A percentile compares a stretch with the other conserved stretches of the same genome.
phyloP scores from a whole-genome alignment of 2,113 vertebrate species.

The Gavia stellata region DNA sequence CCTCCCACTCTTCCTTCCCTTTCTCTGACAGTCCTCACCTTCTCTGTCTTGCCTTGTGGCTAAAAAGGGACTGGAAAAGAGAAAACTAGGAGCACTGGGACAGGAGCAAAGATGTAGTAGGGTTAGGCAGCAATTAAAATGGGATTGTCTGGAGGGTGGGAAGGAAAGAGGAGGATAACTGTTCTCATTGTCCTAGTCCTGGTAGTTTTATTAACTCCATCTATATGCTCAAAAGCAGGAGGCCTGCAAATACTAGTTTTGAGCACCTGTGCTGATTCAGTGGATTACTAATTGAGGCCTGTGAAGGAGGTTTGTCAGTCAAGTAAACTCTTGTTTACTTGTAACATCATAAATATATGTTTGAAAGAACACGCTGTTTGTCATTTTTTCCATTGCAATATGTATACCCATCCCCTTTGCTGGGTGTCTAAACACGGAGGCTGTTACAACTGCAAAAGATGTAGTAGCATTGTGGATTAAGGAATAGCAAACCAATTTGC shows the following conservation, averaged over 20 bases:
- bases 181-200: not conserved
- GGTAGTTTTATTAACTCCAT: not conserved
- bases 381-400: not conserved
- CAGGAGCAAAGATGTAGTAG: not conserved
- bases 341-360: not conserved
- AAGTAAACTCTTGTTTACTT: not conserved
- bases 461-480: not conserved
- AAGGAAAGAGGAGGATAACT: not conserved
- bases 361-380: not conserved
- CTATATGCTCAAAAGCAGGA: not conserved
- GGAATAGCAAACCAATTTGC: not conserved
- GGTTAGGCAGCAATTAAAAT: not conserved
- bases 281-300: not conserved
- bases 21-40: not conserved
- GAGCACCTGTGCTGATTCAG: not conserved
- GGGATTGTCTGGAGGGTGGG: not conserved
- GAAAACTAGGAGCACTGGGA: not conserved
- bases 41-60: not conserved
- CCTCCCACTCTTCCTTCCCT: not conserved
- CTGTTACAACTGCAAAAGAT: not conserved
- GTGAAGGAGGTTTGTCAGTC: not conserved
- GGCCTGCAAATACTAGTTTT: not conserved
- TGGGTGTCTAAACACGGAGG: not conserved
- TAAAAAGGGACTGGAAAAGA: not conserved
- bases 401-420: not conserved